Evolutionary conservation across 2,888 invertebrate species (phyloP), one percentile per base, ranked within the genome.

Genomic region (Slavum lentiscoides): DNA sequence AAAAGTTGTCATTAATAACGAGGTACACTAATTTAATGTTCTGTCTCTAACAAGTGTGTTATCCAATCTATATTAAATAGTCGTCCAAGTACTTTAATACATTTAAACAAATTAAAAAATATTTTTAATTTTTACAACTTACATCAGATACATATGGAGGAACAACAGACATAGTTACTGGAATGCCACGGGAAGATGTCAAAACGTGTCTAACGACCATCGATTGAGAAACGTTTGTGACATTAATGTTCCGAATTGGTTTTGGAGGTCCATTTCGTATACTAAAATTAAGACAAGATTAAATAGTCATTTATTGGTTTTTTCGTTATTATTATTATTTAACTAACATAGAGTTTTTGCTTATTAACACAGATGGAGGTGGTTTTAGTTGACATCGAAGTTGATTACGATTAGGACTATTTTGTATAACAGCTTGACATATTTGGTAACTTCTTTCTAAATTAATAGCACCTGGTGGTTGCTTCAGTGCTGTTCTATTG

Each of bases 391-490:
- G 95, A 9, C 93, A 93, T 82, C 93, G 91, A 70, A 95, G 87
- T 85, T 94, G 94, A 86, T 95, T 94, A 23, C 95, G 89, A 88
- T 96, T 96, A 0, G 95, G 95, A 86, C 95, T 96, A 87, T 95
- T 96, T 87, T 96, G 95, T 83, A 97, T 94, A n/a, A 90, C 89
- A 70, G 89, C 90, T 87, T 91, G 88, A 82, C 94, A 95, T 85
- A 97, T 97, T 88, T 97, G 96, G 87, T 96, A 95, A 86, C 97
- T 97, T 81, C 97, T 90, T 86, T 97, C 96, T 77, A 97, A 88
- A 87, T 97, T 97, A 58, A 97, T 94, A 7, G 94, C 94, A 2
- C 95, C 95, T 0, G 95, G 95, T 0, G 95, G 95, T 82, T 94
- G 91, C 86, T 93, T 93, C 85, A 91, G 92, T 11, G 90, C 89